These are phyloP conservation scores for Tragopan temminckii DNA, from an alignment of 2,797 vertebrate species.

Conservation along the genomic window DNA sequence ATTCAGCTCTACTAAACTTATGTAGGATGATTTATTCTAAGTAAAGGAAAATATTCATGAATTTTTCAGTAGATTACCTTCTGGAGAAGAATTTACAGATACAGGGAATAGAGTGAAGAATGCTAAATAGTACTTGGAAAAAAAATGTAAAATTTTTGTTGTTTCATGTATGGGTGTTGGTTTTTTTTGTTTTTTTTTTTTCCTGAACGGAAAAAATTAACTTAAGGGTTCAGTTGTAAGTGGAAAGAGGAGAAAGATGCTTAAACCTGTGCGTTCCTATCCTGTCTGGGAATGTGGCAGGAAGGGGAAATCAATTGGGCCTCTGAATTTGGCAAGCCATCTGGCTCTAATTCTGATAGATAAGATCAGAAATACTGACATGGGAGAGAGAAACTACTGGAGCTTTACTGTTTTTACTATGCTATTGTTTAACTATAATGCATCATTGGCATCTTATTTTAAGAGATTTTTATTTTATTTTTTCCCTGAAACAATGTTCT, in stretches of 20 bases:
- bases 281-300: background rate
- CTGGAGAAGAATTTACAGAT: background rate
- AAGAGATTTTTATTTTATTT: background rate
- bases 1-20: background rate
- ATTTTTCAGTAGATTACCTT: background rate
- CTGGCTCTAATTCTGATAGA: background rate
- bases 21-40: background rate
- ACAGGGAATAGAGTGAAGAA: background rate
- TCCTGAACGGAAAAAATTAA: background rate
- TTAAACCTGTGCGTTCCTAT: background rate
- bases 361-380: background rate
- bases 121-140: background rate
- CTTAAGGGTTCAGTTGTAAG: background rate
- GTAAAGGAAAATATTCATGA: background rate
- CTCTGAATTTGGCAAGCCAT: background rate
- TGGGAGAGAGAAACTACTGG: background rate
- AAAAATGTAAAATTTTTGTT: background rate
- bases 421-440: background rate
- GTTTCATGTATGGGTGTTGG: accelerated
- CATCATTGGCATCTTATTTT: background rate
- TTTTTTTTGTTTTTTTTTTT: too few relatives aligned
- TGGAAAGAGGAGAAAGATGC: background rate
- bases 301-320: background rate
- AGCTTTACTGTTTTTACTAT: background rate
- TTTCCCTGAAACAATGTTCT: background rate